Evolutionary conservation across 1,140 invertebrate species (phyloP), one percentile per base, ranked within the genome.

Genomic region (Zophobas atratus): DNA sequence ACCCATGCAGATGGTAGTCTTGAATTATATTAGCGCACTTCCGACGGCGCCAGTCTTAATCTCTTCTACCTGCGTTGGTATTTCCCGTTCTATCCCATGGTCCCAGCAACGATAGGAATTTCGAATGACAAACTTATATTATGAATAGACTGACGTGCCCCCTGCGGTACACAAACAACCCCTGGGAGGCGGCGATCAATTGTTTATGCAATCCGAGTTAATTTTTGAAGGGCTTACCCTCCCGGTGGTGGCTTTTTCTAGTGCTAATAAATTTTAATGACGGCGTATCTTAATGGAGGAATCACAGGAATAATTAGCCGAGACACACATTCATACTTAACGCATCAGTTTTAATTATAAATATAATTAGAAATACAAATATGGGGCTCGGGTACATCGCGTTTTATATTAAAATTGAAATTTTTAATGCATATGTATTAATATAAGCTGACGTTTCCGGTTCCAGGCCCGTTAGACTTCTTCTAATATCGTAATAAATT

Each of bases 41-140:
- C 79, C 79, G 79, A 79, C 79, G 79, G 79, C 79, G 79, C 79
- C 79, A 80, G 56, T 5, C 43, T 39, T 43, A 70, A 76, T 53
- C 74, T 60, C 56, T 51, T 76, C 56, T 76, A 76, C 74, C 74
- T 76, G 74, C 41, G 53, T 49, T 75, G 73, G 73, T 75, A 75
- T 75, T 75, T 75, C 73, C 73, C 73, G 73, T 75, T 49, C 51
- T 56, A 72, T 72, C 48, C 56, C 51, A 57, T 57, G 53, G 53
- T 60, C 60, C 33, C 41, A 75, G 78, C 51, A 78, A 80, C 67
- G 76, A 77, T 80, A 63, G 79, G 77, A 80, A 80, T 80, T 78
- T 60, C 49, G 43, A 78, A 79, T 74, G 77, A 78, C 77, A 80
- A 80, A 60, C 79, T 55, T 63, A 56, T 71, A 79, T 78, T 80